Percentiles rank a stretch among this genome's conserved stretches.
These are phyloP conservation scores for Silurus glanis DNA, from an alignment of 2,113 vertebrate species.

Conservation along the genomic window DNA sequence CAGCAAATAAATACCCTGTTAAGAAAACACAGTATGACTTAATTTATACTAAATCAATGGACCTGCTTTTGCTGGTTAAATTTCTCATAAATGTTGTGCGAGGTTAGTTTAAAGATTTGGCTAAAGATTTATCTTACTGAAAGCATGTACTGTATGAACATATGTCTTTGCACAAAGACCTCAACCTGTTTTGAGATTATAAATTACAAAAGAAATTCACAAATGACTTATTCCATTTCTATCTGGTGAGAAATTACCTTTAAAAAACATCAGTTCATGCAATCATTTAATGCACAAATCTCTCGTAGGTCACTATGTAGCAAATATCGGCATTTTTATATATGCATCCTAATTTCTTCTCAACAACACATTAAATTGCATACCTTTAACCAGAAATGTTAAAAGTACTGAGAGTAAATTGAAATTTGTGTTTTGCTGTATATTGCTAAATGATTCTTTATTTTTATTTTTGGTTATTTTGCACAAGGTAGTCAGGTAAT, in stretches of 20 bases:
- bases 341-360: background rate
- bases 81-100: background rate
- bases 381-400: background rate
- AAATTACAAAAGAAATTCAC: background rate
- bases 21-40: background rate
- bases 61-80: background rate
- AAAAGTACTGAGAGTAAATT: background rate
- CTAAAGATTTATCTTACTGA: background rate
- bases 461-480: background rate
- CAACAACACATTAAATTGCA: background rate
- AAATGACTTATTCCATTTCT: background rate
- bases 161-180: background rate
- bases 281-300: background rate
- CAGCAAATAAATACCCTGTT: constrained; percentile 39
- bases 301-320: background rate
- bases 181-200: background rate
- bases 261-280: background rate
- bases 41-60: background rate
- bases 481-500: background rate
- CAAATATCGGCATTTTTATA: background rate
- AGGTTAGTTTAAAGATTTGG: background rate
- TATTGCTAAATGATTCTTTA: background rate
- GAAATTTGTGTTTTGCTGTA: background rate
- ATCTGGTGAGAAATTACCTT: background rate
- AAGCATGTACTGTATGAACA: background rate